A percentile compares a stretch with the other conserved stretches of the same genome.
These are phyloP conservation scores for Papilio helenus DNA, from an alignment of 1,140 invertebrate genomes.

Conservation along the genomic window DNA sequence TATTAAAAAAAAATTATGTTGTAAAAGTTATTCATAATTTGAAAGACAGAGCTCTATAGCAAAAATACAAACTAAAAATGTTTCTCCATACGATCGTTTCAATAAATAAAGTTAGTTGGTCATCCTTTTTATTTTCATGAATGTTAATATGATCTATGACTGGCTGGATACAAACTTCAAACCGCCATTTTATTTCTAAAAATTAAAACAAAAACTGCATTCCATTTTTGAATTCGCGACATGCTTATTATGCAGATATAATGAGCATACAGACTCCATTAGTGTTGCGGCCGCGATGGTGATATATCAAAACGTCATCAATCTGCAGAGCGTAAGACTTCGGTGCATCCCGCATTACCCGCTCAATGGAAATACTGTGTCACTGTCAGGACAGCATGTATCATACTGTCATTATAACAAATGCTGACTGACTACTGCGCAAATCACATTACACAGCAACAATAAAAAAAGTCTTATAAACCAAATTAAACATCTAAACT, in stretches of 20 bases:
- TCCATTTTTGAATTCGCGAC: not conserved
- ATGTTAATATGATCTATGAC: not conserved
- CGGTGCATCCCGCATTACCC: conserved; percentile 40
- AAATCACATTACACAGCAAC: not conserved
- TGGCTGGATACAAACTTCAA: not conserved
- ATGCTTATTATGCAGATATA: conserved; percentile 44
- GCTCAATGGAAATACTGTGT: conserved; percentile 23
- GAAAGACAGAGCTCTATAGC: not conserved
- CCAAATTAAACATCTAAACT: not conserved
- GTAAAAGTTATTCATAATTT: not conserved
- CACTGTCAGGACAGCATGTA: conserved; percentile 20
- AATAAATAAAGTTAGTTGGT: too few species aligned
- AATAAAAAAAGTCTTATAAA: not conserved
- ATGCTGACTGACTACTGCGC: conserved; percentile 3
- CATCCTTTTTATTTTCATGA: not conserved
- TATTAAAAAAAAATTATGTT: not conserved
- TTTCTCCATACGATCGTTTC: not conserved
- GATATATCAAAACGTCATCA: conserved; percentile 69
- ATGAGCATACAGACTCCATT: conserved; percentile 57
- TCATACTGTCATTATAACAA: conserved; percentile 26
- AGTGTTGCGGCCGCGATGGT: conserved; percentile 50
- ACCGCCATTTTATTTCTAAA: too few species aligned
- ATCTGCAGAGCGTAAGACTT: conserved; percentile 59
- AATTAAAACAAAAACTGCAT: not conserved
- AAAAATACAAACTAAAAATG: not conserved